Base-by-base conservation (phyloP, 2,888 invertebrate genomes). In the Sphinx pinastri region DNA sequence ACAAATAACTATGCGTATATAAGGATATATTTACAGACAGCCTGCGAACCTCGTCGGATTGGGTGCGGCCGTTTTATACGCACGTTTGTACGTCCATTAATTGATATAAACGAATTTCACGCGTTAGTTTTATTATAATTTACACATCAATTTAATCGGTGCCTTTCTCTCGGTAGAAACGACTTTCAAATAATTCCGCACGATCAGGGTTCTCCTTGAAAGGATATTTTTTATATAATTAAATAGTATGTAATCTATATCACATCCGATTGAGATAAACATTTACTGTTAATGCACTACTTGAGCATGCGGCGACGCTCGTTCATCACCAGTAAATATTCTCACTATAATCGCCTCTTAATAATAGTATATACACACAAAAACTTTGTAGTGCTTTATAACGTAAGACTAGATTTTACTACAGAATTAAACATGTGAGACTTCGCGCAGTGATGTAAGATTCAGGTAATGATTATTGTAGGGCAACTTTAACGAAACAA, bases 391-490 rank as follows among this genome's bases (percentile, higher is more conserved):
- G 86, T 87, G 89, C 89, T 92, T 91, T 93, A 63, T 63, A 93
- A 91, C 85, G 85, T 93, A 93, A 91, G 93, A 94, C 93, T 94
- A 94, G 93, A 94, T 88, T 93, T 93, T 92, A 92, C 93, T 92
- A 92, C 88, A 84, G 85, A 88, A 81, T 88, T 84, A 88, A 79
- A 88, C 84, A 88, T 81, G 85, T 88, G 88, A 90, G 81, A 86
- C 79, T 84, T 81, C 73, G 76, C 85, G 83, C 82, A 78, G 83
- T 82, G 81, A 83, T 79, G 83, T 81, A 81, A 77, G 78, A 81
- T 82, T 84, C 77, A 71, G 77, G 76, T 74, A 74, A 81, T 78
- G 77, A 76, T 78, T 81, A 84, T 81, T 78, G 79, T 79, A 76
- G 82, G 84, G 86, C 85, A 87, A 88, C 79, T 83, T 81, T 72